Evolutionary conservation across 2,797 vertebrate genomes (phyloP), one percentile per base, ranked within the genome.

Genomic region (Cheirogaleus major): DNA sequence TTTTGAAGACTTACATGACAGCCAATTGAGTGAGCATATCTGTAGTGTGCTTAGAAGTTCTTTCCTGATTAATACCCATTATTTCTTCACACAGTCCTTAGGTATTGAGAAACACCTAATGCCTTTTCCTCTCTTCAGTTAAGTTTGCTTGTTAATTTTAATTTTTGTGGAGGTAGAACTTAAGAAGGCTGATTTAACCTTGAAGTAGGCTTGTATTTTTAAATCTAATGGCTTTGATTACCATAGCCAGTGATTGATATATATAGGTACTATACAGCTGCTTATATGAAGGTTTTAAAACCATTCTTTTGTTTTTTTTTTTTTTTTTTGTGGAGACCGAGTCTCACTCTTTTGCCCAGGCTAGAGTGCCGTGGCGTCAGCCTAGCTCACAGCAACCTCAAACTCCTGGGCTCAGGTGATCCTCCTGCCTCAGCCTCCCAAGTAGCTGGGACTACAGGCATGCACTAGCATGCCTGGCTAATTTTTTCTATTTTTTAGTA

Each of bases 81-180:
- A 27, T 48, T n/a, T 91, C 69, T 70, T 83, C 52, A 41, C 30
- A 43, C 55, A 6, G 95, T 75, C 23, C 25, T 48, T 15, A 69
- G 41, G 22, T 89, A 22, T 52, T 86, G 72, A 85, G 87, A 75
- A 86, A 67, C 17, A 41, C 4, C 35, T 81, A 17, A 18, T 91
- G 35, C 43, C 17, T 63, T 79, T 93, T 35, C 41, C 0, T 76
- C 43, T 91, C 0, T 79, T 80, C 32, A 50, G 32, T 94, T 81
- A 95, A 86, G 17, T 55, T 93, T 45, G 87, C 52, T 63, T 81
- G 15, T 83, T 73, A 81, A 59, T 91, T 97, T 89, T 67, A 89
- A 67, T 12, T 48, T 70, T 35, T 38, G 30, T 81, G 38, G 73
- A 93, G 35, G 23, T 80, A 32, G 93, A 86, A 83, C 55, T 86